Evolutionary conservation across 2,113 vertebrate genomes (phyloP).

Genomic region (Carassius carassius): DNA sequence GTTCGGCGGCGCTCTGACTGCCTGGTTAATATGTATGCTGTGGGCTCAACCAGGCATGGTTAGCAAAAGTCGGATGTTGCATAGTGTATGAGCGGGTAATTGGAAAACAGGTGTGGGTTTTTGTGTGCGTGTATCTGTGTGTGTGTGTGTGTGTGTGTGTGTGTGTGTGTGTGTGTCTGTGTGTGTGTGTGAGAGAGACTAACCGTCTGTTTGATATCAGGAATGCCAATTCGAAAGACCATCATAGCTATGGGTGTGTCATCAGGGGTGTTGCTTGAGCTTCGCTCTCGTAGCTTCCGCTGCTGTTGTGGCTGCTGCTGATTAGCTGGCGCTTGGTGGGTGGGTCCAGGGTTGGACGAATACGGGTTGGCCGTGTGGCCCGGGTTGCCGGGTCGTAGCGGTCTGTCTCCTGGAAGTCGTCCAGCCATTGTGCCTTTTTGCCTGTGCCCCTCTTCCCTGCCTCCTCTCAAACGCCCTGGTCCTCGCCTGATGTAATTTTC

Average conservation of each 20-base stretch:
- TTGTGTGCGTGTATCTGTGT: conserved; percentile 5
- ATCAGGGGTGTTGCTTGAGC: conserved; percentile 77
- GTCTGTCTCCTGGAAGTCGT: conserved; percentile 65
- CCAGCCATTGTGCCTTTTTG: conserved; percentile 66
- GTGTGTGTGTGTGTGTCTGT: too few relatives aligned
- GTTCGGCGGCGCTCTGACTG: background rate
- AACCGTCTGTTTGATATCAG: conserved; percentile 92
- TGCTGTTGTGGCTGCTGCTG: conserved; percentile 66
- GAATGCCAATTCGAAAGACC: conserved; percentile 93
- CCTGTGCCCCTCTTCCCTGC: conserved; percentile 69
- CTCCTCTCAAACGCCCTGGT: conserved; percentile 62
- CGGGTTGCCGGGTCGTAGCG: conserved; percentile 66
- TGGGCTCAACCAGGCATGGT: conserved; percentile 18
- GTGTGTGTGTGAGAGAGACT: conserved; percentile 59
- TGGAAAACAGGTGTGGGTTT: conserved; percentile 21
- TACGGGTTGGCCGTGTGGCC: conserved; percentile 74
- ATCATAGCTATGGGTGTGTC: conserved; percentile 90
- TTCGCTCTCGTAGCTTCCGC: conserved; percentile 80
- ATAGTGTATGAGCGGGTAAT: background rate
- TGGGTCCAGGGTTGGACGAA: conserved; percentile 72
- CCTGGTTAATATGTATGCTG: conserved; percentile 12
- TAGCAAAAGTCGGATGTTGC: conserved; percentile 1
- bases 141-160: too few relatives aligned
- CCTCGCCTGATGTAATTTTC: conserved; percentile 62
- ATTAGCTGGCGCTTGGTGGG: conserved; percentile 73